These are phyloP conservation scores for Thunnus albacares DNA, from an alignment of 2,797 vertebrate species.

Conservation along the genomic window DNA sequence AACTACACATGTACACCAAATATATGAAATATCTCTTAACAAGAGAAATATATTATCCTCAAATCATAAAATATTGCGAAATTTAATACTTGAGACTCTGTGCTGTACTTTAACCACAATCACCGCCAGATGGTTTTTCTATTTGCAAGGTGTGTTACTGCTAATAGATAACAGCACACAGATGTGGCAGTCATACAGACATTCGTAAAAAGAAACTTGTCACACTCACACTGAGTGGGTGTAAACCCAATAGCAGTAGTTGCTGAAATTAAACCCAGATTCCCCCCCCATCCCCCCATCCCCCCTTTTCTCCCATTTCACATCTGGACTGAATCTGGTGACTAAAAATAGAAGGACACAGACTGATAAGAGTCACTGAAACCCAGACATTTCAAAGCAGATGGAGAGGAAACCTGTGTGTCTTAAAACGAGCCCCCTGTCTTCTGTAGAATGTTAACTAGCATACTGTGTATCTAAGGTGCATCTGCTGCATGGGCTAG, in stretches of 20 bases:
- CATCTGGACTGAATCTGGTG: slow-evolving; percentile 77
- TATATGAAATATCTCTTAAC: slow-evolving; percentile 35
- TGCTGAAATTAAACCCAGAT: slow-evolving; percentile 38
- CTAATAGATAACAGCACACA: slow-evolving; percentile 52
- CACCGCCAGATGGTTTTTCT: slow-evolving; percentile 60
- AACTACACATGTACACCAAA: slow-evolving; percentile 55
- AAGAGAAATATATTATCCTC: not conserved
- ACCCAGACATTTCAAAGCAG: slow-evolving; percentile 33
- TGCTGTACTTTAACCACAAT: slow-evolving; percentile 39
- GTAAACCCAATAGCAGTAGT: slow-evolving; percentile 39
- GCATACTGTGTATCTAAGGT: slow-evolving; percentile 44
- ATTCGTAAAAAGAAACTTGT: slow-evolving; percentile 35
- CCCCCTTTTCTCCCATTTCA: slow-evolving; percentile 42
- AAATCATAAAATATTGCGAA: slow-evolving; percentile 47
- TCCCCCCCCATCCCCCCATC: not conserved
- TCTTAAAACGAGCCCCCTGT: slow-evolving; percentile 31
- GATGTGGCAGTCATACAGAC: slow-evolving; percentile 43
- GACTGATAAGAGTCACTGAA: slow-evolving; percentile 60
- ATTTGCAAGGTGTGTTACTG: slow-evolving; percentile 49
- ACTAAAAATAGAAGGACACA: slow-evolving; percentile 67
- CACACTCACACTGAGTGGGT: slow-evolving; percentile 32
- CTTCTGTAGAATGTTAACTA: slow-evolving; percentile 60
- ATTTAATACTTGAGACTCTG: slow-evolving; percentile 33
- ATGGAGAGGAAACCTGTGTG: slow-evolving; percentile 39
- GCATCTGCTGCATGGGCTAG: slow-evolving; percentile 34